Conservation (phyloP, 2,797 vertebrate species). For the Tangara arthus region DNA sequence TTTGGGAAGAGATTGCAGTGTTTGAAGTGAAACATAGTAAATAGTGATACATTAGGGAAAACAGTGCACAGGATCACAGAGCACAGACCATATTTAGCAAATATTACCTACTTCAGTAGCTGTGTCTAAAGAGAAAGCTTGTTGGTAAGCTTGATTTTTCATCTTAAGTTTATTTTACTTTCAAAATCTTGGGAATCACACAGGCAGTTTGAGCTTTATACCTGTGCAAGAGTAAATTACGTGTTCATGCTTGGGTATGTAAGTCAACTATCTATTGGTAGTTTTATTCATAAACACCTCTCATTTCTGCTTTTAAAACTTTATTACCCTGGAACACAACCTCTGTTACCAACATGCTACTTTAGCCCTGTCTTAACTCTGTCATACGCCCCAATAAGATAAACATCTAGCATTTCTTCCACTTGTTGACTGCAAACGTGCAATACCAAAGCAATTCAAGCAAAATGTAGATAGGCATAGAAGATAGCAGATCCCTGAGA, state of each 20-base stretch:
- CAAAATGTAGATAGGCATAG: not conserved
- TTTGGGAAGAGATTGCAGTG: not conserved
- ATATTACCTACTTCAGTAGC: not conserved
- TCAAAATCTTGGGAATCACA: not conserved
- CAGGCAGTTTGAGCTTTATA: not conserved
- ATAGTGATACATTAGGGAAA: not conserved
- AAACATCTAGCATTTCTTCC: not conserved
- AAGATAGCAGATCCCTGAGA: not conserved
- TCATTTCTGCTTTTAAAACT: not conserved
- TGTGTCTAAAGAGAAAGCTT: not conserved
- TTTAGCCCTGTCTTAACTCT: not conserved
- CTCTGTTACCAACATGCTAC: not conserved
- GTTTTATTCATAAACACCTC: not conserved
- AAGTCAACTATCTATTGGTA: not conserved
- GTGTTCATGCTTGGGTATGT: not conserved
- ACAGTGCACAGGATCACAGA: not conserved
- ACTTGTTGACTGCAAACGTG: not conserved
- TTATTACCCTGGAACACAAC: not conserved
- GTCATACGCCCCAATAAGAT: accelerated
- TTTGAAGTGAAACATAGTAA: not conserved
- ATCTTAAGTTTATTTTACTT: not conserved
- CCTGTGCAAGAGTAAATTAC: not conserved
- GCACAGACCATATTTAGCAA: not conserved
- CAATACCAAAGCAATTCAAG: not conserved
- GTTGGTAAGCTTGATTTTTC: not conserved